Conservation (phyloP, 2,113 vertebrate genomes). For the Cavia porcellus region DNA sequence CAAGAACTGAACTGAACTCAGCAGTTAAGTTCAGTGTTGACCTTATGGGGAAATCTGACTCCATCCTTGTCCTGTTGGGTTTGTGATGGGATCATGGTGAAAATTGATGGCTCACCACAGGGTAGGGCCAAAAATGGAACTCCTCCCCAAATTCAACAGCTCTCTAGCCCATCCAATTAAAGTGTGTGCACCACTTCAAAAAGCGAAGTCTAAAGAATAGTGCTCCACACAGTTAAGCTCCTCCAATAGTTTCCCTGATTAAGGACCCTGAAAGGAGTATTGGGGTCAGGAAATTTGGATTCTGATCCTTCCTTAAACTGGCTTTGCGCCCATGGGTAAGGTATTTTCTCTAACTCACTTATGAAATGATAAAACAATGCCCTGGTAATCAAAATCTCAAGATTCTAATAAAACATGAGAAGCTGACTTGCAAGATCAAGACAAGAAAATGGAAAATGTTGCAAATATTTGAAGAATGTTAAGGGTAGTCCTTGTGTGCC, state of each 20-base stretch:
- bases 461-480: not conserved
- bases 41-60: no score
- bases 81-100: no score
- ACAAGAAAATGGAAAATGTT: not conserved
- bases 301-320: constrained; percentile 5
- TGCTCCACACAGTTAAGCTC: not conserved
- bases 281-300: not conserved
- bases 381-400: constrained; percentile 45
- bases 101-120: not conserved
- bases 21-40: no score
- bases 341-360: not conserved
- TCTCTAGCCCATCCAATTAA: constrained; percentile 3
- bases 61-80: no score
- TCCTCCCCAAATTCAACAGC: not conserved
- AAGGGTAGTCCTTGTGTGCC: not conserved
- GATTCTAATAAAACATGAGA: constrained; percentile 5
- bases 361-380: not conserved
- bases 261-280: not conserved
- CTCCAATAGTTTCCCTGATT: not conserved
- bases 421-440: not conserved
- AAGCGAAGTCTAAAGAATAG: constrained; percentile 8
- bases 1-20: no score
- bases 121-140: not conserved
- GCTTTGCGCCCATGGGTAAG: not conserved
- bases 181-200: not conserved